These are phyloP conservation scores for Cheirogaleus major DNA, from an alignment of 2,797 vertebrate species.

Conservation along the genomic window DNA sequence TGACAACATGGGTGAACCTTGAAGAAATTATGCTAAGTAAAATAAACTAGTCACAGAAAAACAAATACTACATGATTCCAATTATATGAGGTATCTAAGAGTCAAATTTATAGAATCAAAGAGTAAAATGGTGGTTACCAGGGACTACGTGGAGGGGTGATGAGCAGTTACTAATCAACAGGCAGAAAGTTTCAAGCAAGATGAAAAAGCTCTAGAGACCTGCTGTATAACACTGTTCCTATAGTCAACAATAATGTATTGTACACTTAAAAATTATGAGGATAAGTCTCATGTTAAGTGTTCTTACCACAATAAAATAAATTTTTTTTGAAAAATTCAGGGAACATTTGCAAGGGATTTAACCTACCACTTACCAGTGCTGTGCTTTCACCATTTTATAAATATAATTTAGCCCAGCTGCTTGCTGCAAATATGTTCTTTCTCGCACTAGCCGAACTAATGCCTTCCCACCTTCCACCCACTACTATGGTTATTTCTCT, in stretches of 20 bases:
- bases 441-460: not conserved
- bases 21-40: not conserved
- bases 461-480: not conserved
- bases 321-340: not conserved
- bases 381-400: not conserved
- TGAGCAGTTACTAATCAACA: not conserved
- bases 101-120: not conserved
- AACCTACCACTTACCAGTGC: not conserved
- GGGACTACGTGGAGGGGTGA: not conserved
- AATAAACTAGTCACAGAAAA: not conserved
- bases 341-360: not conserved
- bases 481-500: not conserved
- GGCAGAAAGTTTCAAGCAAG: not conserved
- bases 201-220: not conserved
- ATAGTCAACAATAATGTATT: not conserved
- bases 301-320: not conserved
- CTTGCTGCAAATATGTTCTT: conserved; percentile 22
- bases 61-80: not conserved
- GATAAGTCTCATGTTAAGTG: not conserved
- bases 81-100: not conserved
- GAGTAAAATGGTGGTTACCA: not conserved
- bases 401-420: not conserved
- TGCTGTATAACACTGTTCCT: not conserved
- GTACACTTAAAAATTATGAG: not conserved
- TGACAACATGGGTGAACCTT: not conserved